phyloP scores from a whole-genome alignment of 64 coral and sea anemone species.

The Montipora capricornis region DNA sequence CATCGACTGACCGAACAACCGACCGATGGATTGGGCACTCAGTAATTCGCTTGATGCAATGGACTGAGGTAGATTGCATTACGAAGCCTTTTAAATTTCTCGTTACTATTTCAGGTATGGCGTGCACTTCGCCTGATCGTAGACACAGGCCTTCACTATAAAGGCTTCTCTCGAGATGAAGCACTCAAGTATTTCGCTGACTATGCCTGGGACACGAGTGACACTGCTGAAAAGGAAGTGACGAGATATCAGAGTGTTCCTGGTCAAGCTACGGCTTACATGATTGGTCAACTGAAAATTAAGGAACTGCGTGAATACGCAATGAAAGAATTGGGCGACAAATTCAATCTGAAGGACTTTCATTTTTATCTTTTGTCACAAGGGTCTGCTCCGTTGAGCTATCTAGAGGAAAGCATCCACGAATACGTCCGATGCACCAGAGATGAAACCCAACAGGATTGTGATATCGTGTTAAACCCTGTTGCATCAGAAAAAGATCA shows the following conservation, averaged over 20 bases:
- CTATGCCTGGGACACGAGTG: constrained; percentile 64
- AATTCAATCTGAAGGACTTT: constrained; percentile 64
- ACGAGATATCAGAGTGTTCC: constrained; percentile 70
- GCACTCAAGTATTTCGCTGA: constrained; percentile 47
- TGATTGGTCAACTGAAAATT: constrained; percentile 74
- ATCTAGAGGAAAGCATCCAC: constrained; percentile 51
- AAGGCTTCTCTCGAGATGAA: constrained; percentile 36
- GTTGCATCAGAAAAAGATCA: constrained; percentile 3
- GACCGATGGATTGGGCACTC: no score
- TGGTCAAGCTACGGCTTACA: constrained; percentile 71
- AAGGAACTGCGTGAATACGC: constrained; percentile 63
- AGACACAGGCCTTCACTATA: constrained; percentile 70
- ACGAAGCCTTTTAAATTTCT: neutral
- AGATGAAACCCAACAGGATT: constrained; percentile 38
- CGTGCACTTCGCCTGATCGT: constrained; percentile 69
- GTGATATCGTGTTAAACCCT: constrained; percentile 52
- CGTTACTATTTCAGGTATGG: constrained; percentile 42
- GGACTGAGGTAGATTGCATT: no score
- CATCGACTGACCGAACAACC: no score
- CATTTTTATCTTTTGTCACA: constrained; percentile 69
- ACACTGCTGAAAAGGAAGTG: constrained; percentile 56
- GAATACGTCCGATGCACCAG: constrained; percentile 57
- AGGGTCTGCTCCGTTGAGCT: constrained; percentile 73
- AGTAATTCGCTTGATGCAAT: no score
- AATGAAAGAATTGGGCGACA: constrained; percentile 28